These are phyloP conservation scores for Chroicocephalus ridibundus DNA, from an alignment of 2,113 vertebrate genomes.

Conservation along the genomic window DNA sequence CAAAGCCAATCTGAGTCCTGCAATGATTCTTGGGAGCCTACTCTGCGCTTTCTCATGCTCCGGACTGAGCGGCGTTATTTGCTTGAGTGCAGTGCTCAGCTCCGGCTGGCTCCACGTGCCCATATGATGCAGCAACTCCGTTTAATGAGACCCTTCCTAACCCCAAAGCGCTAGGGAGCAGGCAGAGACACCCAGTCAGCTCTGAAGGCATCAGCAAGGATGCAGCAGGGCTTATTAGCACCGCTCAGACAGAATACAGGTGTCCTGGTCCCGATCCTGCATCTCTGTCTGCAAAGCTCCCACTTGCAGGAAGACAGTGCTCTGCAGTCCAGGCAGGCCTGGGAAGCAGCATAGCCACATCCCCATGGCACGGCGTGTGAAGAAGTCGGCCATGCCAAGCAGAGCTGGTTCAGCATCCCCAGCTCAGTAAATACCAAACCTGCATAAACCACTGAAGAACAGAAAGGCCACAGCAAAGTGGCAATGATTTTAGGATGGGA, in stretches of 20 bases:
- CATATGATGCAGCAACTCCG: fast-evolving
- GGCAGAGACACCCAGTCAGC: neutral
- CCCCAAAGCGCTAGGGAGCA: neutral
- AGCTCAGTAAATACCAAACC: neutral
- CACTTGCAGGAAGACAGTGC: fast-evolving
- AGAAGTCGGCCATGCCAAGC: neutral
- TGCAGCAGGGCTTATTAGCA: neutral
- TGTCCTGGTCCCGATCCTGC: neutral
- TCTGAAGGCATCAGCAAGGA: neutral
- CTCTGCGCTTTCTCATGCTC: neutral
- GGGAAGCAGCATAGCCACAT: neutral
- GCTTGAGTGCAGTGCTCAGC: neutral
- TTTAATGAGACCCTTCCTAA: neutral
- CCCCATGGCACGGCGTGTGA: fast-evolving
- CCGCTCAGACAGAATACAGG: neutral
- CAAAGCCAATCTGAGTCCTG: conserved; percentile 57
- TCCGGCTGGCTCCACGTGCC: neutral
- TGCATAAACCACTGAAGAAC: neutral
- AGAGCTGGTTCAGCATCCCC: neutral
- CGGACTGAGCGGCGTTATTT: neutral
- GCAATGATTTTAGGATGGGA: neutral
- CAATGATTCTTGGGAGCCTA: conserved; percentile 20
- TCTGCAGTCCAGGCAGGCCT: neutral
- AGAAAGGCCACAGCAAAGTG: neutral
- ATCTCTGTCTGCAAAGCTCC: neutral